phyloP scores from a whole-genome alignment of 2,797 vertebrate genomes.

The Alouatta caraya region DNA sequence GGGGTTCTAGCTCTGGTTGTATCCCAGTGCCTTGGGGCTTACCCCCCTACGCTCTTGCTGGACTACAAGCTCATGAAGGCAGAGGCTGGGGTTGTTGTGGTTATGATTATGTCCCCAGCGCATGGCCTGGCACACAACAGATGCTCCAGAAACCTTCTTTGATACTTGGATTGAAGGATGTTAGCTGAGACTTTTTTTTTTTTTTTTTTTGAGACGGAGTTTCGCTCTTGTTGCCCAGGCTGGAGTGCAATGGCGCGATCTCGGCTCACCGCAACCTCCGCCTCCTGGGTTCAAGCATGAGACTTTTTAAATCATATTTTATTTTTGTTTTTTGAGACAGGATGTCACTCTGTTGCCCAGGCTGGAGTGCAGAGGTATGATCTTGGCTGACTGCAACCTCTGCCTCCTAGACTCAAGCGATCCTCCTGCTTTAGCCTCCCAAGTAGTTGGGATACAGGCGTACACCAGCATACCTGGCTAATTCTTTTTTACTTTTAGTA shows the following conservation, averaged over 20 bases:
- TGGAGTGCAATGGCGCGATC: neutral
- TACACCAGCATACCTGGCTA: neutral
- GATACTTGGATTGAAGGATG: neutral
- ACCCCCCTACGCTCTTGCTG: neutral
- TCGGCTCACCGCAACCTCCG: neutral
- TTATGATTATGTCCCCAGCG: neutral
- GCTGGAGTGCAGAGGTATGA: neutral
- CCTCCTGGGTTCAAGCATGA: too few species aligned
- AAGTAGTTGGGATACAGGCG: neutral
- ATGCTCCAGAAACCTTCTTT: neutral
- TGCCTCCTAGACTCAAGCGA: neutral
- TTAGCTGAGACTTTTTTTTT: neutral
- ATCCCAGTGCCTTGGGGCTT: neutral
- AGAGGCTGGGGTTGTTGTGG: neutral
- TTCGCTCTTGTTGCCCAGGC: neutral
- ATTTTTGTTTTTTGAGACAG: neutral
- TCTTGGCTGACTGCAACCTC: neutral
- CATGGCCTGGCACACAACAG: neutral
- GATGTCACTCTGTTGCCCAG: neutral
- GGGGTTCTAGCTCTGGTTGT: neutral
- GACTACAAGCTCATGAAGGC: neutral
- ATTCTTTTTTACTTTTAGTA: neutral
- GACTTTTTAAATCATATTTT: neutral
- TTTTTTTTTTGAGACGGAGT: neutral
- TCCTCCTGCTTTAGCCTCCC: neutral